Conservation (phyloP, 2,888 invertebrate species). For the Gisinianus flammeolus region DNA sequence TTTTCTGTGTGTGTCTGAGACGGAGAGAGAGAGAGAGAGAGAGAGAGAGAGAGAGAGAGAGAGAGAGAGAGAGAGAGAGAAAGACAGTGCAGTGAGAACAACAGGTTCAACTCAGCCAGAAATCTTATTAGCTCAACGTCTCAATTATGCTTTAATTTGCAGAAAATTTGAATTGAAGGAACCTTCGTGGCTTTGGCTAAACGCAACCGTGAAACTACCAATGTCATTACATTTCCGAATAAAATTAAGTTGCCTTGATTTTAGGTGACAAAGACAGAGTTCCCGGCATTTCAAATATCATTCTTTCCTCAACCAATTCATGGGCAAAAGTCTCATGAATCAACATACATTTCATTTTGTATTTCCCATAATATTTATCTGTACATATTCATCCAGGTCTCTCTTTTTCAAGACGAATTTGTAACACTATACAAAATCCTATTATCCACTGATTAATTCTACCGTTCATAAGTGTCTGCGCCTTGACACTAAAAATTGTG, state of each 20-base stretch:
- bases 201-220: slow-evolving; percentile 5
- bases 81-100: too few species aligned
- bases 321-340: not conserved
- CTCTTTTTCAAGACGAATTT: too few species aligned
- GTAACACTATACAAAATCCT: too few species aligned
- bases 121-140: slow-evolving; percentile 28
- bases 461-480: too few species aligned
- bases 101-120: slow-evolving; percentile 25
- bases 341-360: not conserved
- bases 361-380: too few species aligned
- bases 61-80: slow-evolving; percentile 13
- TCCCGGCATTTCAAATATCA: not conserved
- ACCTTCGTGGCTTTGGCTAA: slow-evolving; percentile 2
- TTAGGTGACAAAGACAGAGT: not conserved
- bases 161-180: slow-evolving; percentile 23
- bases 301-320: not conserved
- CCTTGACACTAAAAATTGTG: too few species aligned
- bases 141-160: slow-evolving; percentile 26
- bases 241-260: slow-evolving; percentile 7
- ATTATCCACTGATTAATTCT: too few species aligned
- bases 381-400: too few species aligned
- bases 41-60: too few species aligned
- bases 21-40: too few species aligned
- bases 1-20: not conserved
- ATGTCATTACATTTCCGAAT: slow-evolving; percentile 12